Percentiles rank a stretch among this genome's conserved stretches.
Evolutionary conservation across 1,140 invertebrate species (phyloP).

Genomic region (Hetaerina americana): DNA sequence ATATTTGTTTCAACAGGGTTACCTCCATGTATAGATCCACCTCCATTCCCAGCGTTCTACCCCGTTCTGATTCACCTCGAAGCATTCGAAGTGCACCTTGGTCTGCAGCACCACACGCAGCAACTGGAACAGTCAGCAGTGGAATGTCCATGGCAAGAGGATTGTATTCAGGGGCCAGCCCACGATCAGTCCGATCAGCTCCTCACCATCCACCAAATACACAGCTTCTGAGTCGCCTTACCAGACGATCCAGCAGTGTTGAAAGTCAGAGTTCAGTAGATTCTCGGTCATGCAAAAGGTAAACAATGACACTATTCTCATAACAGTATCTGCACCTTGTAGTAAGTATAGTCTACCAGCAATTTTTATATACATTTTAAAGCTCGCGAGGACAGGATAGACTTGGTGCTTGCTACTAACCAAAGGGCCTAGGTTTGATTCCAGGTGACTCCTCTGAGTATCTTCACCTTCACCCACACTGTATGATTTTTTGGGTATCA

Average conservation of each 20-base stretch:
- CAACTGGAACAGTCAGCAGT: constrained; percentile 49
- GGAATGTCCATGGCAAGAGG: constrained; percentile 20
- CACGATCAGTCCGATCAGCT: constrained; percentile 52
- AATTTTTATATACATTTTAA: too few relatives aligned
- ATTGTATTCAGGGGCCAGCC: constrained; percentile 37
- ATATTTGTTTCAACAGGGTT: constrained; percentile 9
- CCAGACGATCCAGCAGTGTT: constrained; percentile 43
- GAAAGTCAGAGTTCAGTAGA: constrained; percentile 77
- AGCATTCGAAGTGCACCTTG: constrained; percentile 77
- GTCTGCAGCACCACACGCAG: constrained; percentile 41
- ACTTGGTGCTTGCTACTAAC: too few relatives aligned
- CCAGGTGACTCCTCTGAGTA: too few relatives aligned
- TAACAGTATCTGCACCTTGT: too few relatives aligned
- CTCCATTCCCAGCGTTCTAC: constrained; percentile 16
- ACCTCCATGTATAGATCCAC: constrained; percentile 18
- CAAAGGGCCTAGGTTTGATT: too few relatives aligned
- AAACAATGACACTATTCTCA: too few relatives aligned
- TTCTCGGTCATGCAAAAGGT: constrained; percentile 52
- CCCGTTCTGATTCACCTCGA: constrained; percentile 48
- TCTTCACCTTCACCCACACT: too few relatives aligned
- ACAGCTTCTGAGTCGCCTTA: constrained; percentile 35
- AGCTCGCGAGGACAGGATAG: too few relatives aligned
- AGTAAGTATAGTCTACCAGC: too few relatives aligned
- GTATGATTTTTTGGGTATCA: too few relatives aligned
- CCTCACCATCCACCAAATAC: constrained; percentile 18